These are phyloP conservation scores for Pseudopodoces humilis DNA, from an alignment of 2,113 vertebrate species.

Conservation along the genomic window DNA sequence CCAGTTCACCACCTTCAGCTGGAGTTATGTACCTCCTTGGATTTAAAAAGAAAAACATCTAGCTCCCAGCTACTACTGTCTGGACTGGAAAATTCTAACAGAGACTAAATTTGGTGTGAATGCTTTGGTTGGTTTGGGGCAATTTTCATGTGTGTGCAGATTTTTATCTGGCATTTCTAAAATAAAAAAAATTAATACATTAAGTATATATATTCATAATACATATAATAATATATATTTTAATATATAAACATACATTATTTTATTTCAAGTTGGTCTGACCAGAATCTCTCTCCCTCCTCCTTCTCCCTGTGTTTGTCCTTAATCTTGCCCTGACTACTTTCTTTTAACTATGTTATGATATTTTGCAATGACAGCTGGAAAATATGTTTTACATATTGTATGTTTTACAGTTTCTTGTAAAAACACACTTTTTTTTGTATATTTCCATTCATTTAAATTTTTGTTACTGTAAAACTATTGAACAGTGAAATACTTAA, in stretches of 20 bases:
- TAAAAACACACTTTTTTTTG: neutral
- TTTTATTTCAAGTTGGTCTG: neutral
- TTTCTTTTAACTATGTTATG: neutral
- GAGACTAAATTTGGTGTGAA: neutral
- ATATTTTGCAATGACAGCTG: neutral
- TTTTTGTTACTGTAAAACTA: neutral
- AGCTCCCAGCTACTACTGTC: neutral
- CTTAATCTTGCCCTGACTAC: neutral
- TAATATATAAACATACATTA: too few species aligned
- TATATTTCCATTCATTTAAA: neutral
- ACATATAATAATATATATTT: too few species aligned
- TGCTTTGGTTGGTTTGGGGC: fast-evolving
- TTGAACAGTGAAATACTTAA: neutral
- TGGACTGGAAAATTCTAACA: neutral
- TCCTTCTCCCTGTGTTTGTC: fast-evolving
- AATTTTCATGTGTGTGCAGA: neutral
- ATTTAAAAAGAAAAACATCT: neutral
- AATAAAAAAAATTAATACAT: neutral
- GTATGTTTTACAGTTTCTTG: neutral
- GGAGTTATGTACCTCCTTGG: neutral
- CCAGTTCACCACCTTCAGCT: neutral
- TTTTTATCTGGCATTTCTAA: neutral
- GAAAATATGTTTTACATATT: neutral
- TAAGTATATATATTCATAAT: too few species aligned
- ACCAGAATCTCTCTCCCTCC: neutral